A percentile compares a stretch with the other conserved stretches of the same genome.
Evolutionary conservation across 2,113 vertebrate species (phyloP).

Genomic region (Helogale parvula): DNA sequence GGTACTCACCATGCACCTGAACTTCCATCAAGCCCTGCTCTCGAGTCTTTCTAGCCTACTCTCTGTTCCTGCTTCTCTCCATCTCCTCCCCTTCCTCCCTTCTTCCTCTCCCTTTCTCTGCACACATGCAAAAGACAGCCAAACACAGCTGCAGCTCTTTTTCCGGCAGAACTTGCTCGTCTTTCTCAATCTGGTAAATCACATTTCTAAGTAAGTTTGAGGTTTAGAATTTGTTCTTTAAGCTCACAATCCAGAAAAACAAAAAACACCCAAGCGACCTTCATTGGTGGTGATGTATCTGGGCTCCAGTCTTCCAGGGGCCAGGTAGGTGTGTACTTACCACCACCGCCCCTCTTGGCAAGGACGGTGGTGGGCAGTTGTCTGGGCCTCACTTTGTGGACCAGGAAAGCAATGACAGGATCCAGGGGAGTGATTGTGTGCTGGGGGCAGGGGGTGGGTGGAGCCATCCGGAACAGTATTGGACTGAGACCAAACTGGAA

Average conservation of each 20-base stretch:
- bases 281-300: neutral
- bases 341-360: accelerated
- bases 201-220: neutral
- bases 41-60: neutral
- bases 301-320: neutral
- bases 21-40: neutral
- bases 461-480: neutral
- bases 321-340: neutral
- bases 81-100: neutral
- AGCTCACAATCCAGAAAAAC: neutral
- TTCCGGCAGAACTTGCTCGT: neutral
- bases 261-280: neutral
- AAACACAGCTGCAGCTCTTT: neutral
- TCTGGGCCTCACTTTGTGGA: neutral
- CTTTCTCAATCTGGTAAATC: neutral
- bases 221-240: conserved; percentile 1
- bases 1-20: neutral
- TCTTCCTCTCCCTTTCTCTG: neutral
- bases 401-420: neutral
- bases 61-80: too few species aligned
- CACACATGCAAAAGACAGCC: neutral
- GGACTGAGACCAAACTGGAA: neutral
- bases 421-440: too few species aligned
- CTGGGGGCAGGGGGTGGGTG: accelerated
- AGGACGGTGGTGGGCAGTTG: neutral